These are phyloP conservation scores for Toxostoma redivivum DNA, from an alignment of 2,113 vertebrate species.

Conservation along the genomic window DNA sequence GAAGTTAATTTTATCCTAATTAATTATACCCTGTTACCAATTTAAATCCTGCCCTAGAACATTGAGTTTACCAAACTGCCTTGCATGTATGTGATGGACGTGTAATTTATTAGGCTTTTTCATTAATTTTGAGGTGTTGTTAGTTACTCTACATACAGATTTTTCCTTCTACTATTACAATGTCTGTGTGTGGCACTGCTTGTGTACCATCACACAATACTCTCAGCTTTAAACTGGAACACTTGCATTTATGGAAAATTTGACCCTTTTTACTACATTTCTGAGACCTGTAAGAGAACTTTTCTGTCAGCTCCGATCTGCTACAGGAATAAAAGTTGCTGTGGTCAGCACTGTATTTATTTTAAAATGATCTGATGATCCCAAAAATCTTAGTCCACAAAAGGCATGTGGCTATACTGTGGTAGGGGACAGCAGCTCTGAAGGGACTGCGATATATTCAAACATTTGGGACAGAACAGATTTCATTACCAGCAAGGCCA, in stretches of 20 bases:
- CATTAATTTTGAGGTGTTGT: background rate
- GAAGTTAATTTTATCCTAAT: slow-evolving; percentile 16
- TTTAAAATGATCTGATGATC: background rate
- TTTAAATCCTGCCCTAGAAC: slow-evolving; percentile 25
- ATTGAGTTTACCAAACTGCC: background rate
- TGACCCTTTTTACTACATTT: background rate
- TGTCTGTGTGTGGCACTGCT: background rate
- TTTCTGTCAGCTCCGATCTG: background rate
- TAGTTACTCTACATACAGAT: background rate
- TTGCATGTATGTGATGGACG: background rate
- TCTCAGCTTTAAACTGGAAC: background rate
- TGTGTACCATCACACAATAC: background rate
- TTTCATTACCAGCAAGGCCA: background rate
- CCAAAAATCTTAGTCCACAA: background rate
- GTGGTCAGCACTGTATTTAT: background rate
- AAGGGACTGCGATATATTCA: background rate
- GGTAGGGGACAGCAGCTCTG: background rate
- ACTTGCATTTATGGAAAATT: background rate
- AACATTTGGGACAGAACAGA: background rate
- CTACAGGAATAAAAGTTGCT: background rate
- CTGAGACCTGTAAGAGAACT: background rate
- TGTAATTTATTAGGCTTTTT: background rate
- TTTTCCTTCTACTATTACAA: background rate
- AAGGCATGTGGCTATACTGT: background rate
- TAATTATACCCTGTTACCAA: background rate